Conservation (phyloP, 2,113 vertebrate genomes). For the Anthoscopus minutus region DNA sequence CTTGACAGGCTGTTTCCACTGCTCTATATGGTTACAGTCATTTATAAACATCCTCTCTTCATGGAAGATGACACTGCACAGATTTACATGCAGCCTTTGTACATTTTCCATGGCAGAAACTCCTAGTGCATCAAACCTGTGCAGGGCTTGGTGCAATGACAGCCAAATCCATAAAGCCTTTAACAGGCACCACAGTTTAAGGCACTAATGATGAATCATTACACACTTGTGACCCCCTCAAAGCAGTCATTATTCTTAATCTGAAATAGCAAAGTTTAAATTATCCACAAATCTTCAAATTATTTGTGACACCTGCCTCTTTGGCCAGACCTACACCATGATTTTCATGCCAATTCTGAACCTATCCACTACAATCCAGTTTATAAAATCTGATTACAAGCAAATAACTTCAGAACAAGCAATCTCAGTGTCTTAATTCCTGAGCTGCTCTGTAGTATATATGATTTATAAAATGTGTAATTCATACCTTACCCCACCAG, state of each 20-base stretch:
- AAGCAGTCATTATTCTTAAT: neutral
- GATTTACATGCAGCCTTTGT: neutral
- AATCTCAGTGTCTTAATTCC: neutral
- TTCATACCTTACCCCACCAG: slow-evolving; percentile 92
- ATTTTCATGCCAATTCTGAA: neutral
- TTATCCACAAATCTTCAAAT: neutral
- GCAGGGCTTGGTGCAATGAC: neutral
- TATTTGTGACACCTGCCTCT: neutral
- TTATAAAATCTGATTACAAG: neutral
- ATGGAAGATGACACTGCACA: neutral
- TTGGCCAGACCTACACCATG: neutral
- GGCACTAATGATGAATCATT: neutral
- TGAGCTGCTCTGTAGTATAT: neutral
- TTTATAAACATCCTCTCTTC: neutral
- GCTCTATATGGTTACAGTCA: neutral
- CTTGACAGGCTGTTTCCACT: neutral
- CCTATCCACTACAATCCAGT: neutral
- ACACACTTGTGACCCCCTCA: neutral
- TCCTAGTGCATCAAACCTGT: neutral
- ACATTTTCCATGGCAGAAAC: neutral
- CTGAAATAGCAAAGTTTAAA: neutral
- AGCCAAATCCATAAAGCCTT: neutral
- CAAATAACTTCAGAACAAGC: neutral
- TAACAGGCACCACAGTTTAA: neutral
- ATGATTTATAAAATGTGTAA: neutral